Base-by-base conservation (phyloP, 2,888 invertebrate genomes). In the Nesidiocoris tenuis region DNA sequence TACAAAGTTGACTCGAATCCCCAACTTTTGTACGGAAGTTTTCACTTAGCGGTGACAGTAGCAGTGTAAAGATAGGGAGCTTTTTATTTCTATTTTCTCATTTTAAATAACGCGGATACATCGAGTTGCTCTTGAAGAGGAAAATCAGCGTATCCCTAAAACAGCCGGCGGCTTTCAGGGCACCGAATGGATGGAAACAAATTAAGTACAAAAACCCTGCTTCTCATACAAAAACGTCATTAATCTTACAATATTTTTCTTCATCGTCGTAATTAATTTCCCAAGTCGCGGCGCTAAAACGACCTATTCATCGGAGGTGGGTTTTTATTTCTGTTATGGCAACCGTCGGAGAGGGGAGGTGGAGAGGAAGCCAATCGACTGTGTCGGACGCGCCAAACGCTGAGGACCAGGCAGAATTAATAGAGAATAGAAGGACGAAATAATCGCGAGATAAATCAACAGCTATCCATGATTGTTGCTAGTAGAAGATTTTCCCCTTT, bases 151-250 rank as follows among this genome's bases (percentile, higher is more conserved):
- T 65, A 39, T n/a, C 65, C 65, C 25, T 25, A 19, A 63, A 63
- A 65, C n/a, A 7, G 64, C 1, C 57, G 56, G 24, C 23, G 5
- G 57, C 16, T 24, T 21, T 25, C 21, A 61, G 56, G 54, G 22
- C n/a, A 74, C 70, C 70, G 59, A 75, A 19, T 78, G 78, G 78
- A 78, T 78, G 78, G 78, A 78, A 65, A 75, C 75, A 75, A 72
- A 71, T 78, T 77, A 78, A 78, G 78, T 78, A 78, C 78, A 76
- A 77, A 77, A 74, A 77, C 78, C 72, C 72, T 64, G 63, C 64
- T 61, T 64, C 72, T 72, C 72, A 54, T 72, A 64, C 39, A 72
- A 72, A n/a, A 72, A 72, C 64, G 5, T 63, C 22, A 72, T 55
- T n/a, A n/a, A 55, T 72, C 39, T 63, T 61, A 19, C 65, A 22